phyloP scores from a whole-genome alignment of 2,113 vertebrate species.

The Protobothrops mucrosquamatus region DNA sequence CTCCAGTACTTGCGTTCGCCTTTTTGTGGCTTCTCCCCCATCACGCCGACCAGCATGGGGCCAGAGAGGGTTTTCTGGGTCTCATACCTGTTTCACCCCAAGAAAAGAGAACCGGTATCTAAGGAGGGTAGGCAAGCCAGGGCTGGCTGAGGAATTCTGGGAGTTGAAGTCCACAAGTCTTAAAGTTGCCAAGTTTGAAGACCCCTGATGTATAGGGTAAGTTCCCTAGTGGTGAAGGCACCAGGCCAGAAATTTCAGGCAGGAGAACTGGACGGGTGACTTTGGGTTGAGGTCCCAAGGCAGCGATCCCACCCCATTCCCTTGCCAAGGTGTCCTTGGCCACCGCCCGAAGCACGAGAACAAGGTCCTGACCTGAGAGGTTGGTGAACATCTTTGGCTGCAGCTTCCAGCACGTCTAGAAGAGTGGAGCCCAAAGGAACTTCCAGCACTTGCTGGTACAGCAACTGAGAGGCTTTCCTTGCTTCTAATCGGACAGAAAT shows the following conservation, averaged over 20 bases:
- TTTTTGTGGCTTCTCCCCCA: conserved; percentile 70
- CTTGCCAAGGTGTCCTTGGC: too few relatives aligned
- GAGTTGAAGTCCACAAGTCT: too few relatives aligned
- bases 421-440: conserved; percentile 68
- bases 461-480: conserved; percentile 25
- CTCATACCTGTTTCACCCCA: conserved; percentile 72
- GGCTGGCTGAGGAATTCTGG: too few relatives aligned
- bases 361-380: conserved; percentile 75
- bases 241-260: too few relatives aligned
- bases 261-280: too few relatives aligned
- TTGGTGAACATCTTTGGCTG: conserved; percentile 41
- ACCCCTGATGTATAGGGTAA: too few relatives aligned
- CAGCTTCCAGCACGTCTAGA: conserved; percentile 70
- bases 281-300: too few relatives aligned
- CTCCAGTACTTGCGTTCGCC: conserved; percentile 82
- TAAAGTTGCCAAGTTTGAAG: too few relatives aligned
- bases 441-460: conserved; percentile 44
- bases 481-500: conserved; percentile 74
- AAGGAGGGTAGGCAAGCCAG: fast-evolving
- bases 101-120: fast-evolving
- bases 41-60: conserved; percentile 78
- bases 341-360: not conserved
- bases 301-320: not conserved
- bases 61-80: conserved; percentile 78
- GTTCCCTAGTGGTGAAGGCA: too few relatives aligned